Evolutionary conservation across 2,797 vertebrate species (phyloP).

Genomic region (Gadopsis marmoratus): DNA sequence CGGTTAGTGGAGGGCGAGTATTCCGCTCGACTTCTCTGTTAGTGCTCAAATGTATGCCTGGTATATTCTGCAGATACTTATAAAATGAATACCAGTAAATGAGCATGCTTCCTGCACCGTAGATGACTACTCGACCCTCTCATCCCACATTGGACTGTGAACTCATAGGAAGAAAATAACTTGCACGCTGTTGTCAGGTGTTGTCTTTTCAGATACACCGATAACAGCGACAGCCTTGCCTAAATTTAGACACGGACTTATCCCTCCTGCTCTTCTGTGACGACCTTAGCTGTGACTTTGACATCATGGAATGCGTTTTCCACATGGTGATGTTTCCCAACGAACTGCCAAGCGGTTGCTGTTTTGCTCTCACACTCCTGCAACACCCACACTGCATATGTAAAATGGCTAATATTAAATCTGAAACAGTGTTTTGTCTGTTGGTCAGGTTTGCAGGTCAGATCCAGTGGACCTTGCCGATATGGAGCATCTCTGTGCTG

Average conservation of each 20-base stretch:
- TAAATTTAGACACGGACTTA: conserved; percentile 78
- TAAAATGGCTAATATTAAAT: conserved; percentile 12
- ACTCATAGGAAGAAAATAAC: conserved; percentile 42
- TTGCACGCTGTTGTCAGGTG: conserved; percentile 45
- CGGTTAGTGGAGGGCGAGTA: conserved; percentile 1
- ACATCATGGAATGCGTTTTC: conserved; percentile 72
- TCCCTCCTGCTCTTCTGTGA: conserved; percentile 56
- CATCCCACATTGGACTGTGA: conserved; percentile 26
- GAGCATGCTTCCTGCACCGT: background rate
- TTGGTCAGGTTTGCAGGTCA: background rate
- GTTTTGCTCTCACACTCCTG: conserved; percentile 16
- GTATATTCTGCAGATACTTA: background rate
- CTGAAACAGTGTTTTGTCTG: conserved; percentile 4
- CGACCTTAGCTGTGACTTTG: conserved; percentile 64
- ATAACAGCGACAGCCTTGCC: conserved; percentile 78
- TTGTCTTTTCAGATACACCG: conserved; percentile 59
- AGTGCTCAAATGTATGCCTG: conserved; percentile 1
- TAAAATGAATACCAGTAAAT: background rate
- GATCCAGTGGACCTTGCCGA: background rate
- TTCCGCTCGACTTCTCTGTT: background rate
- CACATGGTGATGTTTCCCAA: conserved; percentile 64
- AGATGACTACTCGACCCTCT: conserved; percentile 37
- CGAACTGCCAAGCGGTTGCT: conserved; percentile 36
- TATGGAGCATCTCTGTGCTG: background rate
- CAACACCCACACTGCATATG: conserved; percentile 4